phyloP scores from a whole-genome alignment of 30 jellyfish, hydroid and myxozoan species.

The Aurelia sp. region DNA sequence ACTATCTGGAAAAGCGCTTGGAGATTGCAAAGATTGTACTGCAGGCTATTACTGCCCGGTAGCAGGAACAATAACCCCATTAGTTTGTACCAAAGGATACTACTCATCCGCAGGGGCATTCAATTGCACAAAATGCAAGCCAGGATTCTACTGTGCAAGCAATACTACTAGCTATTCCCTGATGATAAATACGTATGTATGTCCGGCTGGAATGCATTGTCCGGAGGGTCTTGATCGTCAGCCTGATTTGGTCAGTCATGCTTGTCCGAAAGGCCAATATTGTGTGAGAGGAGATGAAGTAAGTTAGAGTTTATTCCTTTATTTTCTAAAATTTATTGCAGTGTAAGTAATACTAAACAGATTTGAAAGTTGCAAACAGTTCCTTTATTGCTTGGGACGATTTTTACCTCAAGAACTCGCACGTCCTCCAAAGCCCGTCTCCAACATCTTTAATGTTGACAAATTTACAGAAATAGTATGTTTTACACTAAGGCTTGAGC shows the following conservation, averaged over 20 bases:
- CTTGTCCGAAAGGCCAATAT: slow-evolving; percentile 86
- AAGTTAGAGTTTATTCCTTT: too few species aligned
- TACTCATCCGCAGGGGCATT: slow-evolving; percentile 89
- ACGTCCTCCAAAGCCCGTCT: too few species aligned
- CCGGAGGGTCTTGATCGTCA: slow-evolving; percentile 84
- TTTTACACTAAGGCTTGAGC: too few species aligned
- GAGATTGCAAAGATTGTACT: slow-evolving; percentile 82
- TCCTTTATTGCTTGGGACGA: too few species aligned
- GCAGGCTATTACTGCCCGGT: slow-evolving; percentile 93
- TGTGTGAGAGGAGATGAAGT: slow-evolving; percentile 97
- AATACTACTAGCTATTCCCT: slow-evolving; percentile 72
- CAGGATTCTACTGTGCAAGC: slow-evolving; percentile 91
- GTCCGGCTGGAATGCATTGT: slow-evolving; percentile 99
- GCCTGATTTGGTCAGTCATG: slow-evolving; percentile 80
- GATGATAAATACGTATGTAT: slow-evolving; percentile 74
- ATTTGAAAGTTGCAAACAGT: too few species aligned
- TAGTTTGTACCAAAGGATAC: slow-evolving; percentile 80
- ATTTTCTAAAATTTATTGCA: too few species aligned
- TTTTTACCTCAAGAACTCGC: too few species aligned
- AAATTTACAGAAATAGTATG: too few species aligned
- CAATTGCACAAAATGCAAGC: slow-evolving; percentile 75
- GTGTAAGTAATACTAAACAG: too few species aligned
- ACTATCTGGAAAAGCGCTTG: slow-evolving; percentile 76
- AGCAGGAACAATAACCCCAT: slow-evolving; percentile 83
- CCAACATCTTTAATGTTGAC: too few species aligned